Conservation (phyloP, 2,888 invertebrate genomes). For the Drosophila paramelanica region DNA sequence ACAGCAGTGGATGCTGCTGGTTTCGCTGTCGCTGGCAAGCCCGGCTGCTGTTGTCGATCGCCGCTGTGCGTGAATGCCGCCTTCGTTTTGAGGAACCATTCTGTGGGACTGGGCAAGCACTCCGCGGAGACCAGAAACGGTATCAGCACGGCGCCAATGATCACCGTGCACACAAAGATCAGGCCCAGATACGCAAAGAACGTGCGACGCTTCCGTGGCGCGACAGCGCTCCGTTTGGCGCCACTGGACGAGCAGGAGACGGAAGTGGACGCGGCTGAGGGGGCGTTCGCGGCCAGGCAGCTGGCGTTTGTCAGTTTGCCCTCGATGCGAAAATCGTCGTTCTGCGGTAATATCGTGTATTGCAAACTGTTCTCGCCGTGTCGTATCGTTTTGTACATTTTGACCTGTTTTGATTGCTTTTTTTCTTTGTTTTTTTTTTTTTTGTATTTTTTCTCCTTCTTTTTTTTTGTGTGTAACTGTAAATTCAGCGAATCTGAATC, state of each 20-base stretch:
- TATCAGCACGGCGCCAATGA: slow-evolving; percentile 84
- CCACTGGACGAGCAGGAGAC: slow-evolving; percentile 12
- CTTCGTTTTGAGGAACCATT: slow-evolving; percentile 84
- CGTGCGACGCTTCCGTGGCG: slow-evolving; percentile 76
- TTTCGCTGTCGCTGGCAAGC: not conserved
- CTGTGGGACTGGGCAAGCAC: slow-evolving; percentile 83
- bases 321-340: slow-evolving; percentile 88
- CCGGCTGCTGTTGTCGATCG: slow-evolving; percentile 12
- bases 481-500: not conserved
- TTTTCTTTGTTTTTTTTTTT: not conserved
- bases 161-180: slow-evolving; percentile 84
- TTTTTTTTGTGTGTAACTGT: slow-evolving; percentile 17
- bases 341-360: slow-evolving; percentile 90
- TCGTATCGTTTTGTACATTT: slow-evolving; percentile 91
- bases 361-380: slow-evolving; percentile 91
- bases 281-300: slow-evolving; percentile 75
- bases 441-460: not conserved
- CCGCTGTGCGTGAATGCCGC: slow-evolving; percentile 73
- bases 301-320: slow-evolving; percentile 87
- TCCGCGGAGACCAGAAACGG: slow-evolving; percentile 84
- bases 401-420: slow-evolving; percentile 24
- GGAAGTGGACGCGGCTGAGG: slow-evolving; percentile 78
- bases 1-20: slow-evolving; percentile 2
- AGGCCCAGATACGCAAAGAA: slow-evolving; percentile 84
- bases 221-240: slow-evolving; percentile 9